Evolutionary conservation across 2,797 vertebrate genomes (phyloP), one percentile per base, ranked within the genome.

Genomic region (Brachyalestes nurse): DNA sequence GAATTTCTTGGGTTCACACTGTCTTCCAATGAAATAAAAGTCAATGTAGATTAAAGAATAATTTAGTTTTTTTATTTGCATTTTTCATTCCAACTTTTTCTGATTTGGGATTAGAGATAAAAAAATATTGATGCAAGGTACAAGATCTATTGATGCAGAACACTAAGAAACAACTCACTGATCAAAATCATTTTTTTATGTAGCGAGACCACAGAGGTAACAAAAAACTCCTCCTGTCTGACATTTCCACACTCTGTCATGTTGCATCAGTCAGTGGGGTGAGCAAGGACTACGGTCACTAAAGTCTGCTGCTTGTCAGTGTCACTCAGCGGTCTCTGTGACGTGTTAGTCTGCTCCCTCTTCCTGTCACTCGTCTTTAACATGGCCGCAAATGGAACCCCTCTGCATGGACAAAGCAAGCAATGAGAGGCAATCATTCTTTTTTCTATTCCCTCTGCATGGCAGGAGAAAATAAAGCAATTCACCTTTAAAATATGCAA

Each of bases 181-280:
- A 91, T 91, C 88, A 91, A 85, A 86, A 83, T 34, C 87, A 94
- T 13, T 45, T 67, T 93, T 93, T 94, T 93, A 94, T 94, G 93
- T 88, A 95, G 64, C 25, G 55, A 28, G n/a, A 23, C 25, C 64
- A 69, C 25, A 61, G 53, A 75, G 51, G 82, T 65, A 51, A 89
- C 85, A 66, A 66, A 42, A 79, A 82, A 89, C 79, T 85, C 90
- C 90, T 91, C 92, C 91, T 91, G 90, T 89, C 91, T 88, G 88
- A 86, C 83, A 84, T 92, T 90, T 90, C 82, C 45, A 16, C 57
- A 25, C 55, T 58, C 72, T 72, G 73, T 86, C 81, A 70, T 69
- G 79, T 75, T 77, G 58, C 42, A 83, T 86, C 75, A 84, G 81
- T 84, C 76, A 76, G 14, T 53, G 80, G 65, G 40, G n/a, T 70